Evolutionary conservation across 1,140 invertebrate genomes (phyloP).

Genomic region (Listronotus oregonensis): DNA sequence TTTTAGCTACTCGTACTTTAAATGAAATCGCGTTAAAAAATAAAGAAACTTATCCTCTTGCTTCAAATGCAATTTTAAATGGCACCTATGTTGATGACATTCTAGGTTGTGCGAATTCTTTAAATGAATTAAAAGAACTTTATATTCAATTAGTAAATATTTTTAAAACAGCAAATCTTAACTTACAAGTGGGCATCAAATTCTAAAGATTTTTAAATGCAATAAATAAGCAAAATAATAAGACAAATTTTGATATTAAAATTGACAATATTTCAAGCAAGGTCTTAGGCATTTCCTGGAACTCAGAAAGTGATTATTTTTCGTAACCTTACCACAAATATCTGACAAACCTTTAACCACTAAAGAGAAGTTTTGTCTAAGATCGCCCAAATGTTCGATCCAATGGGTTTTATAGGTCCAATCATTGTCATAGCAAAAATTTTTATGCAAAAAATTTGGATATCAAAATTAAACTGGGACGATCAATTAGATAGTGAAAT

Average conservation of each 20-base stretch:
- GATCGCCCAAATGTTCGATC: slow-evolving; percentile 44
- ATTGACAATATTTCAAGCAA: slow-evolving; percentile 9
- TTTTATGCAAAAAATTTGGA: slow-evolving; percentile 23
- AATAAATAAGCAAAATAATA: too few species aligned
- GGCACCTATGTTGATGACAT: slow-evolving; percentile 59
- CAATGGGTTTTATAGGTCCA: slow-evolving; percentile 45
- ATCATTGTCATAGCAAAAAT: slow-evolving; percentile 49
- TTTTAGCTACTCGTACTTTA: slow-evolving; percentile 20
- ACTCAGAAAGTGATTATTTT: slow-evolving; percentile 3
- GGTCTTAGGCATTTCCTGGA: slow-evolving; percentile 34
- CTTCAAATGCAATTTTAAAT: slow-evolving; percentile 42
- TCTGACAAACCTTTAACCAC: background rate
- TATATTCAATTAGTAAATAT: slow-evolving; percentile 16
- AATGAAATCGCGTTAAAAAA: slow-evolving; percentile 51
- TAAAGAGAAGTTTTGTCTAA: slow-evolving; percentile 39
- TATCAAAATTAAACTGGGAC: slow-evolving; percentile 50
- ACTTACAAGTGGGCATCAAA: slow-evolving; percentile 38
- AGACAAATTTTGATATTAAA: background rate
- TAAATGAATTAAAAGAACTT: slow-evolving; percentile 47
- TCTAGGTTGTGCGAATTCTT: slow-evolving; percentile 45
- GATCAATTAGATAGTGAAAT: background rate
- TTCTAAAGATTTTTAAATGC: slow-evolving; percentile 51
- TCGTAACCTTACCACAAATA: too few species aligned
- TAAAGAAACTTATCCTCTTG: slow-evolving; percentile 41
- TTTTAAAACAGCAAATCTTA: slow-evolving; percentile 14